A percentile compares a stretch with the other conserved stretches of the same genome.
Conservation (phyloP, 1,140 invertebrate species). For the Drosophila nasuta region DNA sequence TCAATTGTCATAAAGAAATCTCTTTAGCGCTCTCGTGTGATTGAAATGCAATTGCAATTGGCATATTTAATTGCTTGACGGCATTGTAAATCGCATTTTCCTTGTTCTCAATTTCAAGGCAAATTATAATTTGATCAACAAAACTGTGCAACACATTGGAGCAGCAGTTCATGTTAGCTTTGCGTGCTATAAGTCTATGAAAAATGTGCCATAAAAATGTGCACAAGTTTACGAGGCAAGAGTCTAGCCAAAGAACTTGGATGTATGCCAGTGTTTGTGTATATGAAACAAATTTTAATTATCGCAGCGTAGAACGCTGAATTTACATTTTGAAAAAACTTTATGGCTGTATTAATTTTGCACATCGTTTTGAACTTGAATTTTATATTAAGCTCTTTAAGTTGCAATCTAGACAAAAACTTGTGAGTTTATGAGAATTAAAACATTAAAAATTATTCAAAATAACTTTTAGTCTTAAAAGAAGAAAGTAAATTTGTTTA, state of each 20-base stretch:
- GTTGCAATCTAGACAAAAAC: too few relatives aligned
- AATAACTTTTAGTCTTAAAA: too few relatives aligned
- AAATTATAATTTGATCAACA: background rate
- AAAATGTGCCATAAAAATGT: background rate
- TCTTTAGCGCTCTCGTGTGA: background rate
- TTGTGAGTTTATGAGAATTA: too few relatives aligned
- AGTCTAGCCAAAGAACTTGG: background rate
- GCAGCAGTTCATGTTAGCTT: background rate
- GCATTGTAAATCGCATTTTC: background rate
- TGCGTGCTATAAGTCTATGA: background rate
- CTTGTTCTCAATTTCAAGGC: background rate
- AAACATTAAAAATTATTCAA: too few relatives aligned
- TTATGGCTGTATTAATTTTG: too few relatives aligned
- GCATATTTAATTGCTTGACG: constrained; percentile 16
- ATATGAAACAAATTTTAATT: background rate
- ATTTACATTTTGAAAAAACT: too few relatives aligned
- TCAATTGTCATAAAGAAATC: constrained; percentile 8
- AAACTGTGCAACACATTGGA: background rate
- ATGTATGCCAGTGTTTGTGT: background rate
- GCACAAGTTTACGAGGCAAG: background rate
- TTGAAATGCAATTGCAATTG: constrained; percentile 15
- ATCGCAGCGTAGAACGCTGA: too few relatives aligned
- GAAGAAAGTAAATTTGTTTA: too few relatives aligned
- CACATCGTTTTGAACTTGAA: too few relatives aligned
- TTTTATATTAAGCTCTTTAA: too few relatives aligned